Conservation (phyloP, 1,140 invertebrate species). For the Diabrotica virgifera region DNA sequence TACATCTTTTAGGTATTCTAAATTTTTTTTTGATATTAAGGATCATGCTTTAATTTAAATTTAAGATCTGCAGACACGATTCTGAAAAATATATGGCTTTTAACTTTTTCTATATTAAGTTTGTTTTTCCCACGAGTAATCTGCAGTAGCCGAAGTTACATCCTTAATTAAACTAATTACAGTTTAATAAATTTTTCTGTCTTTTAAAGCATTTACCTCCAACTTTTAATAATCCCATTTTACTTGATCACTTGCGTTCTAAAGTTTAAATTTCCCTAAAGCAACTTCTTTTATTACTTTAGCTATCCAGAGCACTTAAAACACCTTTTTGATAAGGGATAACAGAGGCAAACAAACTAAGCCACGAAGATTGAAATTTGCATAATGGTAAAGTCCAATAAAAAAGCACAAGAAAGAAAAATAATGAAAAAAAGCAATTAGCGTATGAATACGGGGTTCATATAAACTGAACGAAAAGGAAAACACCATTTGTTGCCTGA, state of each 20-base stretch:
- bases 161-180: too few relatives aligned
- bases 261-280: neutral
- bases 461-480: neutral
- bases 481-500: neutral
- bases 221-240: neutral
- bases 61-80: too few relatives aligned
- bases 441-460: neutral
- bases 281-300: constrained; percentile 1
- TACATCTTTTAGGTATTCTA: too few relatives aligned
- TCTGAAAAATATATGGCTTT: too few relatives aligned
- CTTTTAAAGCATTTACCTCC: neutral
- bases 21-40: too few relatives aligned
- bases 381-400: neutral
- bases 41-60: too few relatives aligned
- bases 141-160: too few relatives aligned
- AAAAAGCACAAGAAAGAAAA: neutral
- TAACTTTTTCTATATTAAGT: too few relatives aligned
- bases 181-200: too few relatives aligned
- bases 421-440: neutral
- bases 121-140: too few relatives aligned
- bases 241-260: neutral
- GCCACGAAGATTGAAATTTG: neutral
- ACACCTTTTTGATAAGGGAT: neutral
- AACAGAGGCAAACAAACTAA: constrained; percentile 1
- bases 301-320: neutral